Evolutionary conservation across 2,797 vertebrate genomes (phyloP), one percentile per base, ranked within the genome.

Genomic region (Hoplostethus mediterraneus): DNA sequence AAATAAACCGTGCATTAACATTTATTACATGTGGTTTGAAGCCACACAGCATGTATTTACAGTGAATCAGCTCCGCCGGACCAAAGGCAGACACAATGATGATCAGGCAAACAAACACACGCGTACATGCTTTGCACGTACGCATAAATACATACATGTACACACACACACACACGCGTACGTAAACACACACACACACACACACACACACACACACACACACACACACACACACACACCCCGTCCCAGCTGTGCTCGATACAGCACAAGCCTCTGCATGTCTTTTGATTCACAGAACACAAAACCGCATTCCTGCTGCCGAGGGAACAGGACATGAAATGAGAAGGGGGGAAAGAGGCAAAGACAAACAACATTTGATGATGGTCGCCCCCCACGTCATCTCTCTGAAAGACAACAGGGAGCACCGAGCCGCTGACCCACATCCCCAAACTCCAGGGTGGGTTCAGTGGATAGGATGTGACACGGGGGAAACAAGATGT

Each of bases 361-460:
- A 21, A 91, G 80, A 83, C 79, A 88, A 90, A 86, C 61, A 55
- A 52, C 75, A 62, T 80, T 81, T 79, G 81, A 90, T 84, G 81
- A 77, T 69, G 73, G 69, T 65, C 3, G 28, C 28, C 66, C 62
- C 62, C 87, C 59, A 80, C 64, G 33, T 85, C 86, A 91, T 84
- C 71, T 65, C 73, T 79, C 68, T 1, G 21, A 76, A 60, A 84
- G 67, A 62, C 57, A 55, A 60, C 63, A 71, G 60, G 52, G 80
- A 80, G 71, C 70, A 81, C 53, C 80, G 82, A 90, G 84, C 84
- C 89, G 86, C 72, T 83, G 81, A 86, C 81, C 84, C 73, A 79
- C 70, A 87, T 86, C 78, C 56, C 68, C 30, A 62, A 70, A 61
- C 75, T 78, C 51, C 48, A 72, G 80, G 87, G 69, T 9, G 80